Conservation (phyloP, 1,140 invertebrate species). For the Carcinoscorpius rotundicauda region DNA sequence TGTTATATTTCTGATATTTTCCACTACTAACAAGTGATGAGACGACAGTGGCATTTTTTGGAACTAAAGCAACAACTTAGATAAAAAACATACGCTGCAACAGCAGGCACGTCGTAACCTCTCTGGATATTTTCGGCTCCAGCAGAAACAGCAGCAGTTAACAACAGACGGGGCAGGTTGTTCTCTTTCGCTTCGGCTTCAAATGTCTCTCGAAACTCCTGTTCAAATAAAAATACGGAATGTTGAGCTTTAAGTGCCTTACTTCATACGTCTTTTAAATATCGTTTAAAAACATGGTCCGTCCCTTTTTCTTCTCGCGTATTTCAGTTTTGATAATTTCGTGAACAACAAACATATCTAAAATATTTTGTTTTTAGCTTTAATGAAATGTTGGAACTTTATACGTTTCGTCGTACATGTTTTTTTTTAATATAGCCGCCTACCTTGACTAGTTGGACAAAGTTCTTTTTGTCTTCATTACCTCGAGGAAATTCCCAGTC, state of each 20-base stretch:
- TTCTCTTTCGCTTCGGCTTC: constrained; percentile 80
- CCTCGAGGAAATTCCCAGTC: constrained; percentile 98
- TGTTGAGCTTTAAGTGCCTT: too few species aligned
- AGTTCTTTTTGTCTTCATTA: constrained; percentile 84
- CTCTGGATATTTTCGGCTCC: constrained; percentile 83
- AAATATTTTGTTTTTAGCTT: too few species aligned
- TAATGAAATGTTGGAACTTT: too few species aligned
- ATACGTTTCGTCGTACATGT: too few species aligned
- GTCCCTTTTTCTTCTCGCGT: too few species aligned
- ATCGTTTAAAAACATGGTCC: too few species aligned
- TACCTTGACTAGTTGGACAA: constrained; percentile 74
- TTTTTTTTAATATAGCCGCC: background rate
- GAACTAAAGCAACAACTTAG: background rate
- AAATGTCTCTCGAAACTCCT: constrained; percentile 79
- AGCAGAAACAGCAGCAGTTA: constrained; percentile 89
- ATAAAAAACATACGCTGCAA: constrained; percentile 50
- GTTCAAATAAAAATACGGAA: constrained; percentile 3
- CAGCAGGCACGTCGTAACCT: constrained; percentile 83
- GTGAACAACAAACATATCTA: too few species aligned
- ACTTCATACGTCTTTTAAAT: too few species aligned
- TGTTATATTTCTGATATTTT: too few species aligned
- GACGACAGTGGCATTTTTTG: background rate
- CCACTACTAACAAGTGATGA: too few species aligned
- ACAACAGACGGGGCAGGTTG: constrained; percentile 63
- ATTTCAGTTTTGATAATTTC: too few species aligned